Evolutionary conservation across 2,113 vertebrate species (phyloP).

Genomic region (Oncorhynchus keta): DNA sequence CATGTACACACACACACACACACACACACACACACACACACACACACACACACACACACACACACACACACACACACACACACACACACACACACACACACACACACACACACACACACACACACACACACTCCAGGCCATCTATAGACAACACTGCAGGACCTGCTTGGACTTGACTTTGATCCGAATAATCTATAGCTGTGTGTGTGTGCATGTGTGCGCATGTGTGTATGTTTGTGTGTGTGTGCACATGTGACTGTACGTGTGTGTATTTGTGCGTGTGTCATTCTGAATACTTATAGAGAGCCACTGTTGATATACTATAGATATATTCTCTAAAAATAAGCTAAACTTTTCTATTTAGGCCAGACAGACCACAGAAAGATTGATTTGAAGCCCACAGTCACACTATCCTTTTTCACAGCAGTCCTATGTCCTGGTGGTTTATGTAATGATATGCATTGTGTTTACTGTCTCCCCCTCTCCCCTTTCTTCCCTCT

Average conservation of each 20-base stretch:
- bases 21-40: neutral
- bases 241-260: neutral
- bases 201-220: neutral
- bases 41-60: neutral
- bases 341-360: too few species aligned
- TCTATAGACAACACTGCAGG: constrained; percentile 36
- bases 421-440: too few species aligned
- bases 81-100: neutral
- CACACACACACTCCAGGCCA: constrained; percentile 8
- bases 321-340: too few species aligned
- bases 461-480: neutral
- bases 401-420: too few species aligned
- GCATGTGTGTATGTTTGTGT: too few species aligned
- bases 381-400: too few species aligned
- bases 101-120: neutral
- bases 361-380: too few species aligned
- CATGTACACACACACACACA: neutral
- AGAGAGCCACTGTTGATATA: too few species aligned
- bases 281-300: too few species aligned
- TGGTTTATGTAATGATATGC: neutral
- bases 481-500: neutral
- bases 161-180: constrained; percentile 51
- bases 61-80: neutral
- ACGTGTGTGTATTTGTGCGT: neutral
- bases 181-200: constrained; percentile 27